Base-by-base conservation (phyloP, 2,888 invertebrate species). In the Drosophila borborema region DNA sequence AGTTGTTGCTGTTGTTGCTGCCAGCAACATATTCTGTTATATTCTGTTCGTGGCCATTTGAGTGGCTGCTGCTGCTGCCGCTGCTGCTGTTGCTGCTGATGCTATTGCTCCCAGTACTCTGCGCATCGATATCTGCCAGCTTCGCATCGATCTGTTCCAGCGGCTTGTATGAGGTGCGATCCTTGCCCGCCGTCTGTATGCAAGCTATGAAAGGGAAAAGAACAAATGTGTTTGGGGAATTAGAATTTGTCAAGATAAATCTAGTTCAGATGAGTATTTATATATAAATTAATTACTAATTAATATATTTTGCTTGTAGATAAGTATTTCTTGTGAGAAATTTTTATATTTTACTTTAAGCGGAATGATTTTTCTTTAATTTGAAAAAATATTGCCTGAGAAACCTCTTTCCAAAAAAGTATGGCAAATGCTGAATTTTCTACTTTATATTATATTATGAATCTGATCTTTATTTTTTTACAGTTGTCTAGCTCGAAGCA, bases 101-200 rank as follows among this genome's bases (percentile, higher is more conserved):
- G 72, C 66, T 70, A 91, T 71, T 82, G 82, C 84, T 90, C 63
- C 83, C 91, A 75, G 74, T 91, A 79, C 91, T 92, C 82, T 82
- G 91, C 71, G 82, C 89, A 81, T 93, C 91, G 90, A 89, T 95
- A 93, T 91, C 92, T 23, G 82, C 78, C 60, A 85, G 68, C 73
- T 92, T 92, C 41, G 90, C 82, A 64, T 92, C 91, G 56, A 90
- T 90, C 82, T 94, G 94, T 72, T 96, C 95, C 81, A 96, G 94
- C 54, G 96, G 95, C 31, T 96, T 95, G 43, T 96, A 96, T 54
- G 96, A 93, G 77, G 94, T 93, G 64, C 95, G 94, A 88, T 95
- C 94, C 92, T 95, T 95, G 55, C 95, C 95, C 18, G 95, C 96
- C 58, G 94, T 95, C 92, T 95, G 95, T 49, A 96, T 94, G 90